Percentiles rank a stretch among this genome's conserved stretches.
Evolutionary conservation across 1,140 invertebrate species (phyloP).

Genomic region (Colletes gigas): DNA sequence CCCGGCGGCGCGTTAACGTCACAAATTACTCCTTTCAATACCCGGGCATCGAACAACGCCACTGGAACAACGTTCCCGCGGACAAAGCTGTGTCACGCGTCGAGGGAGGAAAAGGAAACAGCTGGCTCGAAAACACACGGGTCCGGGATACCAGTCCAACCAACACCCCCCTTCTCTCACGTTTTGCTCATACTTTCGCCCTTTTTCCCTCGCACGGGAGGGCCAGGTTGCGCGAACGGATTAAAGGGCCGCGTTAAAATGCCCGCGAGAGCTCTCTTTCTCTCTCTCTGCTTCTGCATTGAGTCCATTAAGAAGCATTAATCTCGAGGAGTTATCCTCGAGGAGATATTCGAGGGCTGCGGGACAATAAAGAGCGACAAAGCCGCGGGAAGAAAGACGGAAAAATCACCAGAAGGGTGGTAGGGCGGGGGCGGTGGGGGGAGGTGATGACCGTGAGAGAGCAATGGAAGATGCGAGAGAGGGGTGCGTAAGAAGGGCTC

Average conservation of each 20-base stretch:
- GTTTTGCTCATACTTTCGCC: not conserved
- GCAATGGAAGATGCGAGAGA: not conserved
- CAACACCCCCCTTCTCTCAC: too few relatives aligned
- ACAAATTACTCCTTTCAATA: constrained; percentile 21
- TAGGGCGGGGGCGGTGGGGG: too few relatives aligned
- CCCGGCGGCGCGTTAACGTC: constrained; percentile 5
- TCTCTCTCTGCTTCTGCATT: constrained; percentile 35
- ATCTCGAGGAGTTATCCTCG: constrained; percentile 62
- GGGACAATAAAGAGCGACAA: constrained; percentile 65
- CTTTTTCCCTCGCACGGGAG: not conserved
- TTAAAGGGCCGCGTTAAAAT: constrained; percentile 46
- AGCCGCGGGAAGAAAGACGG: constrained; percentile 32
- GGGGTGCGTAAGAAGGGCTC: constrained; percentile 53
- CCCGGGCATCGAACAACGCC: constrained; percentile 19
- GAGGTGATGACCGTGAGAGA: constrained; percentile 22
- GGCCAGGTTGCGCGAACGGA: constrained; percentile 17
- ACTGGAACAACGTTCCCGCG: constrained; percentile 4
- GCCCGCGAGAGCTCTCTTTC: constrained; percentile 19
- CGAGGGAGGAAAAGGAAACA: constrained; percentile 10
- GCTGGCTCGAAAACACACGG: constrained; percentile 1
- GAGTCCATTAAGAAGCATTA: constrained; percentile 65
- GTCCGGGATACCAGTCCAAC: not conserved
- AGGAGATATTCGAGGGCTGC: constrained; percentile 50
- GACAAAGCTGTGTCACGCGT: not conserved
- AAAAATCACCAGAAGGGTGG: not conserved